phyloP scores from a whole-genome alignment of 2,797 vertebrate species.

The Phoxinus dragarum region DNA sequence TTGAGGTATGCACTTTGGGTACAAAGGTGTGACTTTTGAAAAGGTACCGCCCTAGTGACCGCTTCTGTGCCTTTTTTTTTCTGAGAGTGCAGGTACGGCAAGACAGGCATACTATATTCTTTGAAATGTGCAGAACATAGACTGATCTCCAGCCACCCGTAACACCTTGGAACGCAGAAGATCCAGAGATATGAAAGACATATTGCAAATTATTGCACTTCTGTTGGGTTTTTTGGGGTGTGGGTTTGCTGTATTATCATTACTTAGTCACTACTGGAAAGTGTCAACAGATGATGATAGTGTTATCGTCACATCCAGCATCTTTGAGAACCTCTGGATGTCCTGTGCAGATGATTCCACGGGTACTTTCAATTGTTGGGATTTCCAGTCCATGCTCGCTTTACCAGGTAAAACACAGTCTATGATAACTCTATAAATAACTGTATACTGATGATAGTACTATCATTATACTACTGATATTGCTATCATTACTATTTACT shows the following conservation, averaged over 20 bases:
- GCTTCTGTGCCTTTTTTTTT: neutral
- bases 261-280: conserved; percentile 85
- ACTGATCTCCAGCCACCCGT: neutral
- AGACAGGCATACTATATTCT: neutral
- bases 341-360: conserved; percentile 90
- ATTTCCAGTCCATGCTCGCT: conserved; percentile 88
- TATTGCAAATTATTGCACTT: conserved; percentile 80
- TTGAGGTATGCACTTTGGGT: no score
- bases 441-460: conserved; percentile 30
- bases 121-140: neutral
- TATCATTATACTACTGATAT: neutral
- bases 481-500: conserved; percentile 6
- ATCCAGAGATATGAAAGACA: conserved; percentile 46
- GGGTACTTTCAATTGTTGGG: conserved; percentile 85
- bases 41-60: no score
- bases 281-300: conserved; percentile 85
- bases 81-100: neutral
- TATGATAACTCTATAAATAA: neutral
- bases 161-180: neutral
- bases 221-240: conserved; percentile 78
- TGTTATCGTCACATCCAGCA: conserved; percentile 85
- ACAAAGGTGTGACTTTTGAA: no score
- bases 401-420: conserved; percentile 80
- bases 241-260: conserved; percentile 79
- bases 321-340: conserved; percentile 93